These are phyloP conservation scores for Poeciliopsis infans DNA, from an alignment of 2,797 vertebrate genomes.

Conservation along the genomic window DNA sequence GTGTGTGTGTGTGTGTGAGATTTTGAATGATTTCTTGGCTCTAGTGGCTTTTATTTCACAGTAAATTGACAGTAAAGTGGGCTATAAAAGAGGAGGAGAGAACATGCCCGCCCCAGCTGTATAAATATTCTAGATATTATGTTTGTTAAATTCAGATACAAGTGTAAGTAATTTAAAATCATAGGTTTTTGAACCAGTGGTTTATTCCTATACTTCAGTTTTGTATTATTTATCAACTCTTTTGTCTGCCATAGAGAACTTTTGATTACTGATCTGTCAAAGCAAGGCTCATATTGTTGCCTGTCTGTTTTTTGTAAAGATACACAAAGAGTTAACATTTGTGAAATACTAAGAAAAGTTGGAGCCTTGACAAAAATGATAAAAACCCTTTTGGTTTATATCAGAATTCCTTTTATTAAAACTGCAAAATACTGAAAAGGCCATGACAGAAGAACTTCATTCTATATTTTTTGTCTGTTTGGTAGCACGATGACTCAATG, in stretches of 20 bases:
- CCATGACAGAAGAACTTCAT: neutral
- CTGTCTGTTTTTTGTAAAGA: neutral
- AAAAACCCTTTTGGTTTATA: neutral
- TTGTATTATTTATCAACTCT: neutral
- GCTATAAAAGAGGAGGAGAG: no score
- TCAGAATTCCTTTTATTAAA: neutral
- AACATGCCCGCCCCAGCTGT: no score
- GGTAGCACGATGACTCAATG: neutral
- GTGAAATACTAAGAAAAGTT: neutral
- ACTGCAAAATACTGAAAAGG: neutral
- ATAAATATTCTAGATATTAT: no score
- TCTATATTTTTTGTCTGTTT: neutral
- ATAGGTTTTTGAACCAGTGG: neutral
- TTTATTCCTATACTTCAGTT: neutral
- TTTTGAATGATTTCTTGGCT: no score
- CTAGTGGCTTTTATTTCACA: no score
- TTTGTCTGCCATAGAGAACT: neutral
- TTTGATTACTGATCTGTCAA: neutral
- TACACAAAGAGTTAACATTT: neutral
- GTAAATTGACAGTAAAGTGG: no score
- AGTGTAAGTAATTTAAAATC: neutral
- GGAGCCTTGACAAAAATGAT: neutral
- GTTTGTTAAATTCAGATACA: no score
- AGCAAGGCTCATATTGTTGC: neutral
- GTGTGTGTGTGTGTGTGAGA: no score